phyloP scores from a whole-genome alignment of 2,888 invertebrate genomes.

The Melanophora roralis region DNA sequence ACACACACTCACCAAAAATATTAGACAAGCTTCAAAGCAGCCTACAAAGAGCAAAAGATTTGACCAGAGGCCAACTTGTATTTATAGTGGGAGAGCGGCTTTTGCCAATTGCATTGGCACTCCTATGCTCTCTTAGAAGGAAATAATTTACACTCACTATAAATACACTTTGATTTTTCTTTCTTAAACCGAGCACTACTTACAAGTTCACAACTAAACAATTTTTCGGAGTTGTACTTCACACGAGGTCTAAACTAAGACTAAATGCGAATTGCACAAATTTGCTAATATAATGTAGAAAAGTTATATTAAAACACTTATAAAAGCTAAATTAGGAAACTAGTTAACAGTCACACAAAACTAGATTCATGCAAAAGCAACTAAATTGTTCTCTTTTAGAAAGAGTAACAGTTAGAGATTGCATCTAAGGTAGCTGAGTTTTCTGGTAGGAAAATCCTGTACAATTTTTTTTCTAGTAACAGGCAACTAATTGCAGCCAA shows the following conservation, averaged over 20 bases:
- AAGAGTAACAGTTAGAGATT: conserved; percentile 22
- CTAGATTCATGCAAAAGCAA: conserved; percentile 23
- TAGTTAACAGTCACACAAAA: conserved; percentile 26
- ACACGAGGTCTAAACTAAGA: conserved; percentile 77
- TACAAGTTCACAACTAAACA: conserved; percentile 63
- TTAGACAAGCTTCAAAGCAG: not conserved
- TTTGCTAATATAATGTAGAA: conserved; percentile 62
- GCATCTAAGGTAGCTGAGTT: not conserved
- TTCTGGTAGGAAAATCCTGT: not conserved
- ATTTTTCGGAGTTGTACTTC: conserved; percentile 68
- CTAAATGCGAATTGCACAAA: conserved; percentile 68
- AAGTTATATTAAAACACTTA: conserved; percentile 63
- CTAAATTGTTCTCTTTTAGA: conserved; percentile 27
- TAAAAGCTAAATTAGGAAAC: conserved; percentile 53
- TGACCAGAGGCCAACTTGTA: not conserved
- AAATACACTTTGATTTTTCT: conserved; percentile 17
- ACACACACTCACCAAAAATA: not conserved
- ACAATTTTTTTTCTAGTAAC: conserved; percentile 1
- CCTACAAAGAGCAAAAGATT: not conserved
- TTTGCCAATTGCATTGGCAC: conserved; percentile 23
- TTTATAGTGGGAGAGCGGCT: conserved; percentile 19
- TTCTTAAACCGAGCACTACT: conserved; percentile 59
- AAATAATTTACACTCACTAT: conserved; percentile 26
- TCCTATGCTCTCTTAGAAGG: conserved; percentile 23
- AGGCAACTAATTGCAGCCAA: not conserved